Evolutionary conservation across 2,113 vertebrate genomes (phyloP), one percentile per base, ranked within the genome.

Genomic region (Nibea coibor): DNA sequence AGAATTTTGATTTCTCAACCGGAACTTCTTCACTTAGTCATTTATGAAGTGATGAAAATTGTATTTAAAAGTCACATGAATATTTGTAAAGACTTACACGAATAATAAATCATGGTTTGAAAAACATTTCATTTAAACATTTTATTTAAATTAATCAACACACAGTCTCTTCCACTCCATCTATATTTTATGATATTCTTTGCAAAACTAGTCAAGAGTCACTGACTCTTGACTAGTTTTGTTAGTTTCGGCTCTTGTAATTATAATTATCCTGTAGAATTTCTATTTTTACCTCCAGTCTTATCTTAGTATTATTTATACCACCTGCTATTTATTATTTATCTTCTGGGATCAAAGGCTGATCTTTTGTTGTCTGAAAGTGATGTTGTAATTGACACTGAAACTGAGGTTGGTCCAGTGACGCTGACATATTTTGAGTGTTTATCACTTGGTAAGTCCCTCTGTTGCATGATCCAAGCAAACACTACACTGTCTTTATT

Each of bases 361-460:
- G 12, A 54, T 22, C 51, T 51, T 3, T n/a, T 54, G 2, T 54
- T 22, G 19, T 54, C 22, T 58, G 10, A 12, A 9, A 45, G 16
- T 31, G 16, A 59, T 67, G 1, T 15, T 4, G 24, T 64, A 79
- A 57, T 10, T 54, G 20, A 35, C 11, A 57, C 12, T 72, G 35
- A 84, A 81, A 56, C 66, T 35, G 47, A 42, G 42, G 53, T 62
- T 28, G 1, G 3, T 0, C 20, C 2, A 56, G 56, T 16, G 31
- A 20, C n/a, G 14, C 6, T 1, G 0, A 43, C 48, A 77, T 56
- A 72, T 54, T 72, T 45, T 47, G 10, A 20, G 26, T 19, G 4
- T 39, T 68, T 50, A 35, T 81, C 57, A 69, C 45, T 66, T 35
- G n/a, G n/a, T 65, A 71, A 42, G 31, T 82, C 15, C 42, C 54